Percentiles rank a stretch among this genome's conserved stretches.
phyloP scores from a whole-genome alignment of 2,888 invertebrate genomes.

The Caenorhabditis japonica region DNA sequence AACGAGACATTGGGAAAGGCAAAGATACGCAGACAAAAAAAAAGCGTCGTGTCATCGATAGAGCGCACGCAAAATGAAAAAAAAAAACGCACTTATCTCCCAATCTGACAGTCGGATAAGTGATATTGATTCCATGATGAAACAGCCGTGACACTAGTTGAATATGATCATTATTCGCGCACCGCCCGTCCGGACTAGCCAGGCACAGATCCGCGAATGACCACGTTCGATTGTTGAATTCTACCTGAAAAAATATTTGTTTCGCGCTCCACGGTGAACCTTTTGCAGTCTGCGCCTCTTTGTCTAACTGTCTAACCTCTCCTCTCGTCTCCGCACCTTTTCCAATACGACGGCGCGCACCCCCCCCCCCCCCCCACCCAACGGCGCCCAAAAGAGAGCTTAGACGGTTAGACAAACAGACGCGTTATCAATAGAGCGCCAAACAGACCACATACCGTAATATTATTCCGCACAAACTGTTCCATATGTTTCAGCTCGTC shows the following conservation, averaged over 20 bases:
- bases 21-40: too few species aligned
- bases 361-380: too few species aligned
- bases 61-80: background rate
- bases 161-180: slow-evolving; percentile 65
- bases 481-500: slow-evolving; percentile 64
- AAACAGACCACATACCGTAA: slow-evolving; percentile 50
- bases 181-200: slow-evolving; percentile 56
- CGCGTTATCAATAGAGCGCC: too few species aligned
- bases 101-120: slow-evolving; percentile 67
- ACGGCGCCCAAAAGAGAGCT: too few species aligned
- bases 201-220: slow-evolving; percentile 68
- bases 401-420: too few species aligned
- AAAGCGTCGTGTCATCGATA: too few species aligned
- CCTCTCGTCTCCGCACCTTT: too few species aligned
- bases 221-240: slow-evolving; percentile 52
- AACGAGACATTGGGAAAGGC: too few species aligned
- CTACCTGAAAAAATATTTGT: slow-evolving; percentile 30
- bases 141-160: slow-evolving; percentile 60
- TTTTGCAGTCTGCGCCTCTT: too few species aligned
- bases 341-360: too few species aligned
- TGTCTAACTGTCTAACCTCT: too few species aligned
- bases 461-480: slow-evolving; percentile 63
- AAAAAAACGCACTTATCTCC: slow-evolving; percentile 56
- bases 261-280: background rate
- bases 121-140: slow-evolving; percentile 66